Evolutionary conservation across 2,888 invertebrate genomes (phyloP).

Genomic region (Parnassius smintheus): DNA sequence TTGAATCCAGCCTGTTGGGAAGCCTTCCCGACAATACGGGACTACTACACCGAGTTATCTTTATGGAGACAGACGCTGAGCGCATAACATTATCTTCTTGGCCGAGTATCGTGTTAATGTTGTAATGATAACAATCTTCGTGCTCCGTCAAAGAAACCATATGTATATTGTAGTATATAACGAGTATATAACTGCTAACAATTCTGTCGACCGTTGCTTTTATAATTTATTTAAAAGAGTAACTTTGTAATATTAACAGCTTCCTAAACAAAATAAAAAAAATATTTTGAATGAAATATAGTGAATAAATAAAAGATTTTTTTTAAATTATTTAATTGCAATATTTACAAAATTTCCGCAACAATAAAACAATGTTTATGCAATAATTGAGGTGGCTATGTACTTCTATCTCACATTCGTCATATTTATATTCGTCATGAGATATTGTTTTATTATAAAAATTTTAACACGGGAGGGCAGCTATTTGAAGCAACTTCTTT

Average conservation of each 20-base stretch:
- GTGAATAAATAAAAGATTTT: no score
- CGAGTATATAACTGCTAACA: slow-evolving; percentile 4
- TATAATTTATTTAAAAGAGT: slow-evolving; percentile 17
- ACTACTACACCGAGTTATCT: slow-evolving; percentile 30
- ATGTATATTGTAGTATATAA: slow-evolving; percentile 11
- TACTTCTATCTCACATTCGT: no score
- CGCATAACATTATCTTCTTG: slow-evolving; percentile 26
- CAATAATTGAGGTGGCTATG: no score
- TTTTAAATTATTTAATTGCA: no score
- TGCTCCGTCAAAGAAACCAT: slow-evolving; percentile 9
- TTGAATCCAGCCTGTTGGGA: slow-evolving; percentile 50
- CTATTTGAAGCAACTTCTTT: no score
- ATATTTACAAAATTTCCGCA: no score
- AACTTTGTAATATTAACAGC: slow-evolving; percentile 2
- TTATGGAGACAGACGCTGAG: slow-evolving; percentile 18
- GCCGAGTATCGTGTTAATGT: slow-evolving; percentile 33
- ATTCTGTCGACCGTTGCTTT: slow-evolving; percentile 16
- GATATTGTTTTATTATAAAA: no score
- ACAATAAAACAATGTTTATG: no score
- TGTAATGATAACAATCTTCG: slow-evolving; percentile 18
- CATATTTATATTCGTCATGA: no score
- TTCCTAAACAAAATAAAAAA: neutral
- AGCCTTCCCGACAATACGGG: slow-evolving; percentile 53
- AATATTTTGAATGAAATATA: neutral
- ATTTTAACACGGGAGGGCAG: no score